Base-by-base conservation (phyloP, 1,140 invertebrate species). In the Rhagoletis pomonella region DNA sequence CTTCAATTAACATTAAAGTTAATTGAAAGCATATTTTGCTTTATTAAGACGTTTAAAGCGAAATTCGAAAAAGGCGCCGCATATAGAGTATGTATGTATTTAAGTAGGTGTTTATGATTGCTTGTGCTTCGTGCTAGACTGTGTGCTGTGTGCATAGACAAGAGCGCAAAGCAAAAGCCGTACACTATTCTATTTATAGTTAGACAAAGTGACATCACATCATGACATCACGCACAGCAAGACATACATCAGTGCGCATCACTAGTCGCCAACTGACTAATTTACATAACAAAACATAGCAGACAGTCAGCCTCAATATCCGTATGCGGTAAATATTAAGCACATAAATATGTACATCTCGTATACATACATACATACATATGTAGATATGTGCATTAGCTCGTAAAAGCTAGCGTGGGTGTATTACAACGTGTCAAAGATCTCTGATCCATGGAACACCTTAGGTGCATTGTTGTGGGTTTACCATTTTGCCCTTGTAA, bases 211-310 rank as follows among this genome's bases (percentile, higher is more conserved):
- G 73, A 81, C 50, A 58, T 81, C 73, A 81, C 50, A 58, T 81
- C 73, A 81, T 81, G 73, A 81, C 73, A 81, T 81, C 73, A 81
- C 73, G 29, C n/a, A 29, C 73, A 81, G 73, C 73, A 81, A 81
- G 73, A 81, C 42, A 55, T 29, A 29, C 47, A 81, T 10, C 47
- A 81, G 10, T n/a, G 47, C n/a, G 44, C 73, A 81, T 81, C 73
- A 55, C 67, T 73, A 47, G 10, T 14, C 67, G 67, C 67, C 67
- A 55, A 81, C 73, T 55, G 47, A 50, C 14, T 50, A 55, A 81
- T 58, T 81, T 81, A 55, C 47, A 81, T 81, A 81, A 19, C n/a
- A 55, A 44, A 14, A 77, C 9, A 55, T 9, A 44, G 50, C 47
- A 81, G 4, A 81, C 17, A n/a, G 10, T 4, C 60, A 12, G 17